Percentiles rank a stretch among this genome's conserved stretches.
These are phyloP conservation scores for Lordiphosa stackelbergi DNA, from an alignment of 1,140 invertebrate genomes.

Conservation along the genomic window DNA sequence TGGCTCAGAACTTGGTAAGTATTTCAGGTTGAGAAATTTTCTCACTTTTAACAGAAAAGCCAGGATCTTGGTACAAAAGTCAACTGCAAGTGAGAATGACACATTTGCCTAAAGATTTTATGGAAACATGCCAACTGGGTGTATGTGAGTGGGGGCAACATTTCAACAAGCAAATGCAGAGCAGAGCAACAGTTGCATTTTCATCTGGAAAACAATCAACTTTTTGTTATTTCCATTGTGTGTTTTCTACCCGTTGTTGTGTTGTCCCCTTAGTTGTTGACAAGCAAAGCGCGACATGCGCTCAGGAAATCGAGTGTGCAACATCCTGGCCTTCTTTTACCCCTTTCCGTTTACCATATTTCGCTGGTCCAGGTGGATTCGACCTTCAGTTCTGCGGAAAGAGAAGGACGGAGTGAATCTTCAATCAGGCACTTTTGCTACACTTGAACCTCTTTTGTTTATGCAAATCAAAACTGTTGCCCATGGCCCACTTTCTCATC, in stretches of 20 bases:
- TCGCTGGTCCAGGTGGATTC: constrained; percentile 46
- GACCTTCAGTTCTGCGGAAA: constrained; percentile 34
- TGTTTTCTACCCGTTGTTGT: constrained; percentile 28
- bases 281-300: constrained; percentile 66
- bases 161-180: constrained; percentile 8
- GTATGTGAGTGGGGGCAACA: not conserved
- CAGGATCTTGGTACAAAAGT: too few species aligned
- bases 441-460: constrained; percentile 70
- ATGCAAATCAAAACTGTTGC: constrained; percentile 73
- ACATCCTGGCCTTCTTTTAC: constrained; percentile 41
- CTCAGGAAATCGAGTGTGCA: constrained; percentile 72
- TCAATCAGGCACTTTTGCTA: constrained; percentile 68
- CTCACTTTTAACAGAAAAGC: too few species aligned
- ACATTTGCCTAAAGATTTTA: not conserved
- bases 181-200: constrained; percentile 18
- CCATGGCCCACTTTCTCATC: constrained; percentile 59
- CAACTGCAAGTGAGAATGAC: constrained; percentile 1
- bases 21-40: too few species aligned
- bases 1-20: too few species aligned
- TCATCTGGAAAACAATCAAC: constrained; percentile 58
- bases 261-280: constrained; percentile 44
- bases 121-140: too few species aligned
- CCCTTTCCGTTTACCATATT: constrained; percentile 1
- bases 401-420: constrained; percentile 22
- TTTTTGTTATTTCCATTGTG: constrained; percentile 32